These are phyloP conservation scores for Manis javanica DNA, from an alignment of 2,797 vertebrate species.

Conservation along the genomic window DNA sequence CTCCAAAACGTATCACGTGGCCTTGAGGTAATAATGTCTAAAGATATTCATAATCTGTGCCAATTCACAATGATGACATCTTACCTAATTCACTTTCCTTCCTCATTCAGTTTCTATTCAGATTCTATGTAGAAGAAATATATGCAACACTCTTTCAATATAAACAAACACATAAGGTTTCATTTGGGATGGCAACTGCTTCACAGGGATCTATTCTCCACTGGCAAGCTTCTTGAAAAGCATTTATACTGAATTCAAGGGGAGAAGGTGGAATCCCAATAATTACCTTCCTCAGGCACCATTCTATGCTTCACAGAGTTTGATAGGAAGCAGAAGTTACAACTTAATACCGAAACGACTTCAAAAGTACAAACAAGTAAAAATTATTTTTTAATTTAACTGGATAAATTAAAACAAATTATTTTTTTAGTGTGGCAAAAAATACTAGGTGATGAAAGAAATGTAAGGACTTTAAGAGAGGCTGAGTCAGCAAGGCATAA, in stretches of 20 bases:
- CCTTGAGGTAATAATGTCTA: background rate
- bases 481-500: background rate
- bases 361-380: background rate
- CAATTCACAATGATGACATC: background rate
- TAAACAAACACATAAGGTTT: background rate
- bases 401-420: background rate
- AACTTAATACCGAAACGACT: background rate
- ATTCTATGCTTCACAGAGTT: background rate
- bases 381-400: constrained; percentile 20
- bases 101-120: background rate
- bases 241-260: background rate
- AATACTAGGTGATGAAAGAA: background rate
- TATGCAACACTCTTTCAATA: background rate
- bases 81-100: constrained; percentile 36
- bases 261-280: background rate
- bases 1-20: rapidly evolving
- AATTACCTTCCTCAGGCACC: background rate
- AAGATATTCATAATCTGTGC: background rate
- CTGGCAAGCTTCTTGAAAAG: background rate
- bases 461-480: background rate
- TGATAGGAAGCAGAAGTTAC: background rate
- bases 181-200: background rate
- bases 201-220: background rate
- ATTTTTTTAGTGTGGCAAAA: background rate
- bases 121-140: background rate